A percentile compares a stretch with the other conserved stretches of the same genome.
phyloP scores from a whole-genome alignment of 2,113 vertebrate species.

The Gnathonemus longibarbis region DNA sequence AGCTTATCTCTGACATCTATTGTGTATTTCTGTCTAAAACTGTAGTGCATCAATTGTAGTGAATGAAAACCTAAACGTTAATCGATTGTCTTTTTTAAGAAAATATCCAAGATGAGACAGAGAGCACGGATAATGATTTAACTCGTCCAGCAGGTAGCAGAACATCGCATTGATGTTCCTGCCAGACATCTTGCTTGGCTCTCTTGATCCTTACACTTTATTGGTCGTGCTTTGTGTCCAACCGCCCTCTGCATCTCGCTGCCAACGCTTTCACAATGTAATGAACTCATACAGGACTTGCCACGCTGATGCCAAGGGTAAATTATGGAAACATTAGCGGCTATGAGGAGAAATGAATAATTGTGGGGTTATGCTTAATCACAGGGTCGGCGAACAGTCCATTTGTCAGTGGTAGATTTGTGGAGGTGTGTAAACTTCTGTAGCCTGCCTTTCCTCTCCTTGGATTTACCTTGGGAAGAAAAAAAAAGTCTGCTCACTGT shows the following conservation, averaged over 20 bases:
- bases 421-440: not conserved
- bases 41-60: not conserved
- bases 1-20: not conserved
- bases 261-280: not conserved
- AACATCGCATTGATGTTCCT: not conserved
- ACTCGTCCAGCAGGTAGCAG: not conserved
- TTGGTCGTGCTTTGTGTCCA: not conserved
- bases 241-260: not conserved
- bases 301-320: not conserved
- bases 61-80: constrained; percentile 2
- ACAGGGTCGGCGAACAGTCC: constrained; percentile 2
- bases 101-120: not conserved
- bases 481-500: not conserved
- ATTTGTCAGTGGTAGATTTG: constrained; percentile 1
- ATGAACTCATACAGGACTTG: not conserved
- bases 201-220: not conserved
- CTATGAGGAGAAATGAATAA: not conserved
- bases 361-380: not conserved
- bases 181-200: not conserved
- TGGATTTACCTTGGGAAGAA: constrained; percentile 1
- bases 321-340: not conserved
- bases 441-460: not conserved
- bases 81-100: not conserved
- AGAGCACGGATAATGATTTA: not conserved
- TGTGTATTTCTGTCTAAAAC: not conserved